These are phyloP conservation scores for Portevinia maculata DNA, from an alignment of 2,888 invertebrate species.

Conservation along the genomic window DNA sequence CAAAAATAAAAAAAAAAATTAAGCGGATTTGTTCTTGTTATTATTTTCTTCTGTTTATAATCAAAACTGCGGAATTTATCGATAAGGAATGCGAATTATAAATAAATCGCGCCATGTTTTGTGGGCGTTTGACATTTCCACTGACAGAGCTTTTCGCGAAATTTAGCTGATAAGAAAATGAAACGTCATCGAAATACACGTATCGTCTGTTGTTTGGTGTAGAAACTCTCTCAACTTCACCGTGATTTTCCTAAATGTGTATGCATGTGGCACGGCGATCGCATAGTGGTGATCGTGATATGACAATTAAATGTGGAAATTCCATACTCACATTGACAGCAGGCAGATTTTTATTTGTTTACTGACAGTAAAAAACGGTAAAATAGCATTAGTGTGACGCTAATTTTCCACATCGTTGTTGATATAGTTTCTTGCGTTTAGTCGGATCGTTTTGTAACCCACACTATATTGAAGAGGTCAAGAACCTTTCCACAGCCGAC, in stretches of 20 bases:
- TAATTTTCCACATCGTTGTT: constrained; percentile 59
- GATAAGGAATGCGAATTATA: neutral
- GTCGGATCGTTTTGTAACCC: constrained; percentile 22
- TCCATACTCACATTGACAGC: constrained; percentile 38
- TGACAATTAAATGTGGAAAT: constrained; percentile 42
- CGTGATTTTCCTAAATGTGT: constrained; percentile 2
- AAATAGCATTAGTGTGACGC: constrained; percentile 50
- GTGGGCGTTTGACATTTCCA: neutral
- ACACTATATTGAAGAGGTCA: constrained; percentile 49
- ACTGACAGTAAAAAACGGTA: constrained; percentile 47
- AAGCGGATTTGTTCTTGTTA: constrained; percentile 9
- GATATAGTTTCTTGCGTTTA: constrained; percentile 46
- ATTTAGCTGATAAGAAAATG: constrained; percentile 25
- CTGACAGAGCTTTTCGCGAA: constrained; percentile 34
- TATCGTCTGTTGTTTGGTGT: constrained; percentile 6
- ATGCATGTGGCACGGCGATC: constrained; percentile 34
- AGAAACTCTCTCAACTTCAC: constrained; percentile 12
- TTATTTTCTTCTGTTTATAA: constrained; percentile 20
- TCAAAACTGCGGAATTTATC: constrained; percentile 6
- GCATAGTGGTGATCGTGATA: constrained; percentile 39
- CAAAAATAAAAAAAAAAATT: constrained; percentile 9
- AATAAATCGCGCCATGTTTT: neutral
- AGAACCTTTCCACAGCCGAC: constrained; percentile 39
- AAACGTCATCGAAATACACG: constrained; percentile 46
- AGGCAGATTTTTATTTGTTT: constrained; percentile 44